Evolutionary conservation across 2,888 invertebrate species (phyloP), one percentile per base, ranked within the genome.

Genomic region (Fragum sueziense): DNA sequence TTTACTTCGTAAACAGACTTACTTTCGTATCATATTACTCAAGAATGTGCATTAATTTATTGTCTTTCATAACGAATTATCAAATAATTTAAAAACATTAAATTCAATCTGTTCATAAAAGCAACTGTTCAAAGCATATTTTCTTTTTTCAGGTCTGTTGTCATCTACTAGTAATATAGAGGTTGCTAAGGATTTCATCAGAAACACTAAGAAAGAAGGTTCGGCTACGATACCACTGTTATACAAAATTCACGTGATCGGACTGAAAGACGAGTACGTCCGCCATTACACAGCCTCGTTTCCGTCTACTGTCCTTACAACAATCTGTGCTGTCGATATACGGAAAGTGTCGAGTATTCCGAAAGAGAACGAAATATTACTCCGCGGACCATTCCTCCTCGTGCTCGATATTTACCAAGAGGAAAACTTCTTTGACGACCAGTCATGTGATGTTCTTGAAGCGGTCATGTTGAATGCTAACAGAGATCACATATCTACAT

Each of bases 241-340:
- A 17, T 75, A 84, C 47, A 80, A 77, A 52, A 84, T 80, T 20
- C 71, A 87, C 65, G 85, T 87, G 54, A 85, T 87, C 9, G 81
- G 82, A 22, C 72, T 87, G 34, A 82, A 80, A 25, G 73, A 74
- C 0, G 80, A 83, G 34, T 82, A 86, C 52, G 52, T 86, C 11
- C 62, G 82, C 14, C 75, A 76, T 54, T 87, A 86, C 31, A 69
- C 65, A 17, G 70, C 70, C n/a, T 51, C 74, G n/a, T 87, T 86
- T 67, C 86, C 86, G 6, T 41, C 57, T 34, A 71, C 80, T 0
- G 82, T 84, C 22, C 74, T 87, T 14, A 85, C 79, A 0, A 85
- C 86, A n/a, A 87, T 85, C n/a, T 85, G 86, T 41, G 87, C 87
- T 0, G 85, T 87, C 7, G 84, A 85, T 57, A 81, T 87, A 27